A percentile compares a stretch with the other conserved stretches of the same genome.
Evolutionary conservation across 2,888 invertebrate genomes (phyloP).

Genomic region (Brenthis ino): DNA sequence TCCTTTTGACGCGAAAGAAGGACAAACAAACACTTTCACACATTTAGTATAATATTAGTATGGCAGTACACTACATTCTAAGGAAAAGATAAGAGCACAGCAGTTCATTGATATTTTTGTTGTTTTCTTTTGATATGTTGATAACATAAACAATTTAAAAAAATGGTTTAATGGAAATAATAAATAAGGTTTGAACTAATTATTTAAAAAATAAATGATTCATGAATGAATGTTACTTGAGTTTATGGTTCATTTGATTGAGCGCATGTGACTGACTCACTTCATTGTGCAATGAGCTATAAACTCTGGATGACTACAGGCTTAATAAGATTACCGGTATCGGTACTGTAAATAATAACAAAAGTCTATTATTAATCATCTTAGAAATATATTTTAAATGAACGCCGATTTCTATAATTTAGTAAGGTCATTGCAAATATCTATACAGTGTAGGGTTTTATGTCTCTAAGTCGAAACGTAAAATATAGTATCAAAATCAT

Average conservation of each 20-base stretch:
- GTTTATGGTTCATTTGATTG: conserved; percentile 23
- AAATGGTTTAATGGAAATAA: neutral
- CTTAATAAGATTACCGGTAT: conserved; percentile 4
- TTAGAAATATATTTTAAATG: too few species aligned
- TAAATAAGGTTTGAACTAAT: neutral
- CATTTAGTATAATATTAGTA: too few species aligned
- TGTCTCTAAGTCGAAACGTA: too few species aligned
- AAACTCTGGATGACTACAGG: conserved; percentile 22
- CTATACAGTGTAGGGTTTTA: too few species aligned
- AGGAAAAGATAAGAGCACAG: too few species aligned
- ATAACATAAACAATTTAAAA: neutral
- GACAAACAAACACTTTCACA: too few species aligned
- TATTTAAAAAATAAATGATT: conserved; percentile 8
- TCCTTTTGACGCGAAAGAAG: too few species aligned
- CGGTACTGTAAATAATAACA: conserved; percentile 2
- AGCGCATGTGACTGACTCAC: conserved; percentile 26
- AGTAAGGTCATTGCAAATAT: too few species aligned
- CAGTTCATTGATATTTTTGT: too few species aligned
- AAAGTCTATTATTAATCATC: neutral
- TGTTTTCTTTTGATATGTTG: neutral
- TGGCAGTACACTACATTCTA: too few species aligned
- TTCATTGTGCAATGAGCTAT: conserved; percentile 24
- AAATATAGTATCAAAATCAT: too few species aligned
- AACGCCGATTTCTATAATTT: too few species aligned
- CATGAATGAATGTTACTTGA: conserved; percentile 15